Base-by-base conservation (phyloP, 2,113 vertebrate species). In the Vulpes vulpes region DNA sequence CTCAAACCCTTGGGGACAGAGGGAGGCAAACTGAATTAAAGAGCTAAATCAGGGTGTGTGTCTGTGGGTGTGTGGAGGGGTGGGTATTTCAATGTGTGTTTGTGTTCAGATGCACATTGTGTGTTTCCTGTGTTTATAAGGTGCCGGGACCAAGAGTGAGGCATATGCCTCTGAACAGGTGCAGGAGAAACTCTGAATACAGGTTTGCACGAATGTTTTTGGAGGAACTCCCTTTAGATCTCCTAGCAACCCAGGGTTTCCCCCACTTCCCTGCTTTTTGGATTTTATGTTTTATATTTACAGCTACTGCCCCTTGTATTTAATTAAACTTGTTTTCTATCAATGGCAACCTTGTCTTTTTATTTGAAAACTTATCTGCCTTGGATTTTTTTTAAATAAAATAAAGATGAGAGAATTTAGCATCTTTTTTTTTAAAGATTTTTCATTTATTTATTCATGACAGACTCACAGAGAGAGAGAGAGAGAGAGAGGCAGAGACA, bases 261-360 rank as follows among this genome's bases (percentile, higher is more conserved):
- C 38, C 78, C 7, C 12, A 78, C 4, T 9, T 62, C 10, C 76
- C 67, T 51, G 4, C 8, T 30, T 83, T 17, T 49, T 83, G 85
- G n/a, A 87, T 65, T 96, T 80, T 84, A 67, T 84, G 51, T 97
- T 98, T 98, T 96, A 43, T 96, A 96, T 96, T 95, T 67, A 93
- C 94, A 84, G 35, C 91, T 35, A 93, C 92, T 83, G 9, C 65
- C 96, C 69, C 92, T 76, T 96, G 35, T 93, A 89, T 95, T 94
- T 95, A 98, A 98, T 98, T 98, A 98, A 95, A 98, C 23, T 94
- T 64, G 43, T 98, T 98, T 96, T 97, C 93, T 96, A 95, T 67
- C 74, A 23, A 23, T 35, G 82, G 83, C 59, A 86, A 55, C 43
- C 81, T 97, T 65, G 55, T 12, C 71, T 76, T 71, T 96, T 93